phyloP scores from a whole-genome alignment of 2,113 vertebrate genomes.

The Ramphastos sulfuratus region DNA sequence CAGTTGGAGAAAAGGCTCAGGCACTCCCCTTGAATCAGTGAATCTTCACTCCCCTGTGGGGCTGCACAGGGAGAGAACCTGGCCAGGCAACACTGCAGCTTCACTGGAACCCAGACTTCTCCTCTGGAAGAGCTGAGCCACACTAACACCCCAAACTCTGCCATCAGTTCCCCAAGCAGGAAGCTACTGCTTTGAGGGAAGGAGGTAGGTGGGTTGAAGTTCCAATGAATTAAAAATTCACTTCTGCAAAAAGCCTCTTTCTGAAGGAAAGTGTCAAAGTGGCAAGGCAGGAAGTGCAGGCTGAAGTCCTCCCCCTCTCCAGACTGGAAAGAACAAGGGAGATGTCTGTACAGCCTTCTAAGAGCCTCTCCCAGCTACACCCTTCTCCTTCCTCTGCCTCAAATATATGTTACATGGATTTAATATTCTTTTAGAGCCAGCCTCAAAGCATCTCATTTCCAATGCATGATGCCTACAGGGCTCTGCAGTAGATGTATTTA shows the following conservation, averaged over 20 bases:
- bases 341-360: neutral
- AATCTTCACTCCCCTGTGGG: neutral
- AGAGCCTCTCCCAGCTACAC: neutral
- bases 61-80: neutral
- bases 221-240: neutral
- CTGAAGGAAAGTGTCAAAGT: neutral
- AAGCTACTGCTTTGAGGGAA: neutral
- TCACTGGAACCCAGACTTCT: neutral
- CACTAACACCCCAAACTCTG: neutral
- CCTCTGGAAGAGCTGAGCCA: neutral
- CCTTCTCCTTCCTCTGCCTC: neutral
- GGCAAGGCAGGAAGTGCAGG: neutral
- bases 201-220: neutral
- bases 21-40: neutral
- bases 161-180: neutral
- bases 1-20: neutral
- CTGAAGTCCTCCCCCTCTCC: neutral
- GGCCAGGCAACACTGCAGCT: neutral
- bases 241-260: neutral
- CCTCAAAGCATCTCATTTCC: neutral
- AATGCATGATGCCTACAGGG: neutral
- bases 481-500: neutral
- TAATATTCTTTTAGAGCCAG: neutral
- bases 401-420: neutral
- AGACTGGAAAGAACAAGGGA: neutral